Conservation (phyloP, 1,140 invertebrate species). For the Zophobas atratus region DNA sequence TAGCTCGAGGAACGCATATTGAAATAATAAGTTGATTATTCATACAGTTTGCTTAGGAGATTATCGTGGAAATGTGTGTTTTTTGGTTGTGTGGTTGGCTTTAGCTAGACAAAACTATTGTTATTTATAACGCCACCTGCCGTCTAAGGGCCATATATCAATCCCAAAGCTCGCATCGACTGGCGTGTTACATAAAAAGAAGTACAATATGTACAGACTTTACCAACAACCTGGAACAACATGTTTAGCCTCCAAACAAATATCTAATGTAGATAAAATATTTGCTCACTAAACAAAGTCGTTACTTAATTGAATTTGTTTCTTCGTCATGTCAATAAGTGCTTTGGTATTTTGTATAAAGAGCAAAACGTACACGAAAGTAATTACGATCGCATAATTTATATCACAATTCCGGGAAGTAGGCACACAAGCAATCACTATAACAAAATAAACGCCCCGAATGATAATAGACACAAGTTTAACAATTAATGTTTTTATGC, state of each 20-base stretch:
- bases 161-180: too few species aligned
- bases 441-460: neutral
- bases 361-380: neutral
- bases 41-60: too few species aligned
- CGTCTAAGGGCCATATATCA: too few species aligned
- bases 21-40: too few species aligned
- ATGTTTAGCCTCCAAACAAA: conserved; percentile 32
- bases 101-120: too few species aligned
- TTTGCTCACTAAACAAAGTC: conserved; percentile 37
- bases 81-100: too few species aligned
- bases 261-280: conserved; percentile 41
- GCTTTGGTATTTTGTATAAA: neutral
- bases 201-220: conserved; percentile 32
- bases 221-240: conserved; percentile 33
- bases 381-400: conserved; percentile 33
- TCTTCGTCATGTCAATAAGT: neutral
- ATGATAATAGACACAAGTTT: neutral
- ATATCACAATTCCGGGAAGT: conserved; percentile 10
- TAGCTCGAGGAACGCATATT: too few species aligned
- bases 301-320: conserved; percentile 35
- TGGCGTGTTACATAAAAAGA: neutral
- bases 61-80: too few species aligned
- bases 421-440: conserved; percentile 14
- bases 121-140: too few species aligned
- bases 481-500: neutral